These are phyloP conservation scores for Varroa destructor DNA, from an alignment of 1,140 invertebrate genomes.

Conservation along the genomic window DNA sequence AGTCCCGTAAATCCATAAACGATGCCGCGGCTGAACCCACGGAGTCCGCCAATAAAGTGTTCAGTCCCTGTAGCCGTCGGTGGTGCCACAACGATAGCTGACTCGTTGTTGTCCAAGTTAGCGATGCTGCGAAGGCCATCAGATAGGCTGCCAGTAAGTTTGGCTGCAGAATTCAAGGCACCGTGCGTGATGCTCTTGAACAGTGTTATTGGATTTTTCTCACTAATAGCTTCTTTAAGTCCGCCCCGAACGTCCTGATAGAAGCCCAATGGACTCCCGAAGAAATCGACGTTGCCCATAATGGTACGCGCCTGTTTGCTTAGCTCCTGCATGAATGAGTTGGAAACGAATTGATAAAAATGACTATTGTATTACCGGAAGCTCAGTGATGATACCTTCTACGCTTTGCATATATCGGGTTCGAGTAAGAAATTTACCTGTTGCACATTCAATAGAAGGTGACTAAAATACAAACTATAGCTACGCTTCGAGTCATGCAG, in stretches of 20 bases:
- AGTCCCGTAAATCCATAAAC: neutral
- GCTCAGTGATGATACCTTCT: too few species aligned
- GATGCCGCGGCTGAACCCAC: conserved; percentile 8
- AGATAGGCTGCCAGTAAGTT: conserved; percentile 52
- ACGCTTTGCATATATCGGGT: too few species aligned
- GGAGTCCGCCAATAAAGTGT: conserved; percentile 3
- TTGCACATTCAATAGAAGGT: too few species aligned
- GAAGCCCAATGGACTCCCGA: conserved; percentile 91
- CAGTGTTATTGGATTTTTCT: conserved; percentile 71
- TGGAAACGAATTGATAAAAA: neutral
- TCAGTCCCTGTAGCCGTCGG: neutral
- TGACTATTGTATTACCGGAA: neutral
- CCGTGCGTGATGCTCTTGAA: conserved; percentile 94
- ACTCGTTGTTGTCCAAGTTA: conserved; percentile 7
- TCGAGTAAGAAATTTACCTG: too few species aligned
- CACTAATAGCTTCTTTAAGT: conserved; percentile 73
- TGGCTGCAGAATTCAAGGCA: conserved; percentile 88
- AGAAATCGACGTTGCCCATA: conserved; percentile 85
- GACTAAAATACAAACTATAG: too few species aligned
- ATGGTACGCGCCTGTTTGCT: conserved; percentile 90
- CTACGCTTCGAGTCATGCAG: too few species aligned
- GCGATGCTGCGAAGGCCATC: neutral
- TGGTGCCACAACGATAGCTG: conserved; percentile 1
- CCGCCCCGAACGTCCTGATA: conserved; percentile 90
- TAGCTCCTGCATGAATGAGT: conserved; percentile 52